Evolutionary conservation across 2,888 invertebrate species (phyloP).

Genomic region (Electrophaes corylata): DNA sequence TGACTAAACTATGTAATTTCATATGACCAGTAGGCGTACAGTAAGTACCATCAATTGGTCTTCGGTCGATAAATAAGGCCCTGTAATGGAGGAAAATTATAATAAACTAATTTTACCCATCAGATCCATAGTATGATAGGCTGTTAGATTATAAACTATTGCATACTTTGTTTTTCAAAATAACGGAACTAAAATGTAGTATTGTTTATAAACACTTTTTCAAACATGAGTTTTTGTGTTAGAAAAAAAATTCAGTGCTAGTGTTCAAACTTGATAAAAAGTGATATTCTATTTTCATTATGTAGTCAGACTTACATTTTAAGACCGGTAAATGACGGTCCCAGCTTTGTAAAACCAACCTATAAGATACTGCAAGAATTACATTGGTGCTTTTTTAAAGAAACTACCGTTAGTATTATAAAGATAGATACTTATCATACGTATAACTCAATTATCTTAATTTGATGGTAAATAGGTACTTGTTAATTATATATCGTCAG

Average conservation of each 20-base stretch:
- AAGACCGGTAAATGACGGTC: neutral
- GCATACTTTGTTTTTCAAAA: slow-evolving; percentile 7
- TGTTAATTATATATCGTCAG: too few relatives aligned
- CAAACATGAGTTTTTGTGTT: too few relatives aligned
- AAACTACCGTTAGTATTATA: slow-evolving; percentile 42
- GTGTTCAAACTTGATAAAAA: too few relatives aligned
- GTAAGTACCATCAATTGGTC: slow-evolving; percentile 12
- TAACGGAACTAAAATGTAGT: too few relatives aligned
- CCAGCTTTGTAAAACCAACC: neutral
- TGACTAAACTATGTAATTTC: slow-evolving; percentile 22
- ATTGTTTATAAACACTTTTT: too few relatives aligned
- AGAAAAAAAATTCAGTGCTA: too few relatives aligned
- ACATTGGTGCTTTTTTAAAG: slow-evolving; percentile 33
- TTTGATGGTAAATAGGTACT: slow-evolving; percentile 35
- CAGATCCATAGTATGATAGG: neutral
- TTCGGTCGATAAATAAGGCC: slow-evolving; percentile 17
- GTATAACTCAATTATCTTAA: slow-evolving; percentile 48
- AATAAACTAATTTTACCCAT: slow-evolving; percentile 19
- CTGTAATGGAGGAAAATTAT: slow-evolving; percentile 19
- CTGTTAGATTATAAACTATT: slow-evolving; percentile 29
- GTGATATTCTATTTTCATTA: too few relatives aligned
- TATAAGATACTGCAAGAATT: slow-evolving; percentile 37
- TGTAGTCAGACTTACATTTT: too few relatives aligned
- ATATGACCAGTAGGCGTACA: slow-evolving; percentile 30
- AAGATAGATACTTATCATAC: slow-evolving; percentile 47